Percentiles rank a stretch among this genome's conserved stretches.
Conservation (phyloP, 2,888 invertebrate genomes). For the Crematogaster levior region DNA sequence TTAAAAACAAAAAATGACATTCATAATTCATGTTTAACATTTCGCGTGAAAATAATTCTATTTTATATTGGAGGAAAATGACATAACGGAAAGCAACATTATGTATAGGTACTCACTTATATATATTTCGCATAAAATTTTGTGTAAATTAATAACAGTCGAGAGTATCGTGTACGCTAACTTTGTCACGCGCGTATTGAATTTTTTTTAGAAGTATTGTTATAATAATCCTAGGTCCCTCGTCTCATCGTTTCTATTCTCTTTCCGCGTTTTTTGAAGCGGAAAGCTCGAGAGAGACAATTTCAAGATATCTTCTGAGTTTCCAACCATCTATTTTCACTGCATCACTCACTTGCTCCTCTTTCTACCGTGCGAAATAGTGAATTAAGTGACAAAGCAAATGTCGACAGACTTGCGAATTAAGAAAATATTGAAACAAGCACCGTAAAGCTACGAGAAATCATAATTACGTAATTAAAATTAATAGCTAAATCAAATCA, state of each 20-base stretch:
- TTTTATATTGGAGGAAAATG: background rate
- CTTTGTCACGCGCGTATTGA: background rate
- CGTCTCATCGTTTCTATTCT: background rate
- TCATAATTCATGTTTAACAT: background rate
- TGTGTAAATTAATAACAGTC: background rate
- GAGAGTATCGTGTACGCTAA: background rate
- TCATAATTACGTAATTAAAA: slow-evolving; percentile 14
- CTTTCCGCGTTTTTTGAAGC: background rate
- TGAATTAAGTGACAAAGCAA: background rate
- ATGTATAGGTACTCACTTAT: background rate
- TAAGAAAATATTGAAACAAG: slow-evolving; percentile 8
- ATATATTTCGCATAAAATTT: background rate
- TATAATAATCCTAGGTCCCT: background rate
- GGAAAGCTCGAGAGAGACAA: background rate
- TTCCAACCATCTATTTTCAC: slow-evolving; percentile 19
- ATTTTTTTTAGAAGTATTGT: slow-evolving; percentile 2
- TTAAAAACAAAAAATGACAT: background rate
- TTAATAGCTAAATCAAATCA: background rate
- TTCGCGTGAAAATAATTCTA: background rate
- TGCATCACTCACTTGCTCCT: background rate
- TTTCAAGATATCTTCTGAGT: background rate
- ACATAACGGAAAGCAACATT: background rate
- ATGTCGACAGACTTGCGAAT: background rate
- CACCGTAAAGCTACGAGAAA: background rate
- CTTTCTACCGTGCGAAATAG: slow-evolving; percentile 8